Percentiles rank a stretch among this genome's conserved stretches.
Evolutionary conservation across 2,113 vertebrate genomes (phyloP).

Genomic region (Rhegmatorhina hoffmannsi): DNA sequence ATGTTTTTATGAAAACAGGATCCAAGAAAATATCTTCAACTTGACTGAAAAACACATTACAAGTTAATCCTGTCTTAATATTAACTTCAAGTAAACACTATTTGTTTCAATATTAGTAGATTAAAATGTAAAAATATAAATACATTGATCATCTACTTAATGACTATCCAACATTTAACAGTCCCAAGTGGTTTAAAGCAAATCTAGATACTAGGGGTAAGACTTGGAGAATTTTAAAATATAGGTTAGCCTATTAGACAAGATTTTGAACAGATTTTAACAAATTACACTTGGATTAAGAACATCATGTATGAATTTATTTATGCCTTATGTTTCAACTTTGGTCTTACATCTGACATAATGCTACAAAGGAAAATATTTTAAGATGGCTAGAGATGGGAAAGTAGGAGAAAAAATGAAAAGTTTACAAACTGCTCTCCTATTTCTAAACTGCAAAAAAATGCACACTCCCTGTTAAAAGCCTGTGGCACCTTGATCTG

Average conservation of each 20-base stretch:
- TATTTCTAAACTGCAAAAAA: background rate
- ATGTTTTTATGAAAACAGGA: background rate
- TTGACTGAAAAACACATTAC: background rate
- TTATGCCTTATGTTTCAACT: background rate
- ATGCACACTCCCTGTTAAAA: background rate
- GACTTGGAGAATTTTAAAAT: background rate
- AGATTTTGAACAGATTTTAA: background rate
- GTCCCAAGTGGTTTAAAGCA: background rate
- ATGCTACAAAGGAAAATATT: background rate
- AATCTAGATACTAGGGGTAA: background rate
- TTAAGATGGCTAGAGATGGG: background rate
- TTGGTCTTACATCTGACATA: slow-evolving; percentile 9
- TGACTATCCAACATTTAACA: background rate
- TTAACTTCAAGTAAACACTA: background rate
- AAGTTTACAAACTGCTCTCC: background rate
- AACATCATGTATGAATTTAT: background rate
- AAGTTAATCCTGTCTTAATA: background rate
- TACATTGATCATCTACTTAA: background rate
- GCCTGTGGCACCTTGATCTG: background rate
- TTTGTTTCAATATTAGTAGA: background rate
- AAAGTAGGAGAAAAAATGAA: background rate
- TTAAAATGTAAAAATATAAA: background rate
- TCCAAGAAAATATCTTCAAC: background rate
- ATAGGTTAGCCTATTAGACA: background rate
- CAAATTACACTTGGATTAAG: background rate